These are phyloP conservation scores for Philopedon plagiatum DNA, from an alignment of 2,888 invertebrate genomes.

Conservation along the genomic window DNA sequence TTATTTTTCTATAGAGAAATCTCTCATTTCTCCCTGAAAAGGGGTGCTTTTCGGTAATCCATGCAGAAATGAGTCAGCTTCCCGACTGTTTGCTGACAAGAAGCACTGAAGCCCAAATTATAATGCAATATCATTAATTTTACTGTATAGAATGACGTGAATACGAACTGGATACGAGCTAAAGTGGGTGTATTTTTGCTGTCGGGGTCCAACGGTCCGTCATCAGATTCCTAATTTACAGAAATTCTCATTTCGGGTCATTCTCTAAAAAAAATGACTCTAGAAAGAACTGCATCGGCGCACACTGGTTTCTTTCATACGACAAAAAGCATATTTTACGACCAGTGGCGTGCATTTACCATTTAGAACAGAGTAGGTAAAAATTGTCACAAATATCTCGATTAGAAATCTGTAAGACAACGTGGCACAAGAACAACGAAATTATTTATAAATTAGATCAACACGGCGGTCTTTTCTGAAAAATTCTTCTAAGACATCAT, in stretches of 20 bases:
- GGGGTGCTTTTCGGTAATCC: slow-evolving; percentile 21
- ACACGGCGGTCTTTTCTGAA: too few relatives aligned
- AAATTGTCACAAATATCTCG: too few relatives aligned
- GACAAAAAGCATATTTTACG: too few relatives aligned
- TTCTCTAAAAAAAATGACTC: not conserved
- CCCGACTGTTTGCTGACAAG: slow-evolving; percentile 38
- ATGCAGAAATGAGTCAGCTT: slow-evolving; percentile 43
- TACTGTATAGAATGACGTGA: slow-evolving; percentile 14
- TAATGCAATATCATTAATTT: slow-evolving; percentile 48
- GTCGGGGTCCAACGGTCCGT: not conserved
- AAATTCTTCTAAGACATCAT: too few relatives aligned
- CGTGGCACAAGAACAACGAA: too few relatives aligned
- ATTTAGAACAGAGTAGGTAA: too few relatives aligned
- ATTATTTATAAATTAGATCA: too few relatives aligned
- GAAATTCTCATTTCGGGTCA: not conserved
- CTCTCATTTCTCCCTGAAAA: slow-evolving; percentile 4
- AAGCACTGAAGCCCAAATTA: slow-evolving; percentile 40
- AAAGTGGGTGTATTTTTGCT: slow-evolving; percentile 5
- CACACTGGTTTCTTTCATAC: too few relatives aligned
- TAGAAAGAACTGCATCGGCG: too few relatives aligned
- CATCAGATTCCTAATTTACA: slow-evolving; percentile 9
- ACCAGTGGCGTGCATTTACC: too few relatives aligned
- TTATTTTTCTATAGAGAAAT: not conserved
- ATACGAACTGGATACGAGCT: slow-evolving; percentile 1
- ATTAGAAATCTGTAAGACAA: too few relatives aligned